phyloP scores from a whole-genome alignment of 2,797 vertebrate genomes.

The Menidia menidia region DNA sequence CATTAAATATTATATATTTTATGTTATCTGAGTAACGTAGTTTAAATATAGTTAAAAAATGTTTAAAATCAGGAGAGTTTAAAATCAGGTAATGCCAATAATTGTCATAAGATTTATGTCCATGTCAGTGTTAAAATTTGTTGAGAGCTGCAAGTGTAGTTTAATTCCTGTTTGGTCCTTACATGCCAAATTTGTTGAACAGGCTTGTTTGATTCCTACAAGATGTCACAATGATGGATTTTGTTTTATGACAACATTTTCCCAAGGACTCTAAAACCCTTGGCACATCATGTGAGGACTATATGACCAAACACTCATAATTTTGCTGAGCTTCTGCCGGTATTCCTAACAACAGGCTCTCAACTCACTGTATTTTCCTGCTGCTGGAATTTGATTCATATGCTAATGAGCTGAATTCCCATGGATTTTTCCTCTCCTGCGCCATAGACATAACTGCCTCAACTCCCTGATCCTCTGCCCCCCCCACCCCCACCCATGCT shows the following conservation, averaged over 20 bases:
- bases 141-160: neutral
- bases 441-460: slow-evolving; percentile 52
- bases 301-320: slow-evolving; percentile 51
- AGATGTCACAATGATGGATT: neutral
- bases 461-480: slow-evolving; percentile 18
- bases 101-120: too few species aligned
- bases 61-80: too few species aligned
- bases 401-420: slow-evolving; percentile 75
- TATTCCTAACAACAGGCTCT: slow-evolving; percentile 47
- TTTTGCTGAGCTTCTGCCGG: slow-evolving; percentile 52
- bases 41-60: too few species aligned
- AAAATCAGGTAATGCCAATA: too few species aligned
- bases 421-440: slow-evolving; percentile 64
- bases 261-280: slow-evolving; percentile 23
- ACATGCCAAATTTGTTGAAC: neutral
- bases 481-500: neutral
- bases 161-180: neutral
- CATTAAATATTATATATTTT: too few species aligned
- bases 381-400: slow-evolving; percentile 80
- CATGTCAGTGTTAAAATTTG: too few species aligned
- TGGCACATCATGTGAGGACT: slow-evolving; percentile 26
- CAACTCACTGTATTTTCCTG: slow-evolving; percentile 59
- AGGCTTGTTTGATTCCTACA: neutral
- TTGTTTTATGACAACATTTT: slow-evolving; percentile 30
- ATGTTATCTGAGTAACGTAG: too few species aligned